Evolutionary conservation across 2,797 vertebrate species (phyloP), one percentile per base, ranked within the genome.

Genomic region (Semotilus atromaculatus): DNA sequence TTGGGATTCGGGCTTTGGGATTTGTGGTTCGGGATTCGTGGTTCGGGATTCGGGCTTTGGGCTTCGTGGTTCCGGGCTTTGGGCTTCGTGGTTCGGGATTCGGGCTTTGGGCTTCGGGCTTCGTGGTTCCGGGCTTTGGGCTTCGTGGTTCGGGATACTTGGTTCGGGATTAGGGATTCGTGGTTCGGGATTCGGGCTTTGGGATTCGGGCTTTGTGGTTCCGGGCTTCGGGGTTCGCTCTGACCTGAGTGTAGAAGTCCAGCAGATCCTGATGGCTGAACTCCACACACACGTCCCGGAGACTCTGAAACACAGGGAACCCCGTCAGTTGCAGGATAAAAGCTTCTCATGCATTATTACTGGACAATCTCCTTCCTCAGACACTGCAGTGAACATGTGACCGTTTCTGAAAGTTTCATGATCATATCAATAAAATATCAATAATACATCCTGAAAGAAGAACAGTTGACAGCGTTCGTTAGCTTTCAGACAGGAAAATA

Each of bases 181-280:
- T n/a, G n/a, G n/a, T n/a, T n/a, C n/a, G n/a, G n/a, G n/a, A 10
- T 3, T 43, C 36, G 6, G 36, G 40, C 3, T 43, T 43, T 0
- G 3, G 40, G 40, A 3, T 13, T n/a, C n/a, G n/a, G n/a, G n/a
- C n/a, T n/a, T n/a, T n/a, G n/a, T n/a, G n/a, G n/a, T n/a, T n/a
- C n/a, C n/a, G n/a, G n/a, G n/a, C n/a, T n/a, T n/a, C 3, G 5
- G 51, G 48, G 77, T 84, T 91, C 80, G 83, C 80, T 94, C 93
- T 90, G 77, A 99, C 98, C 97, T 99, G 97, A 93, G 97, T 97
- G 93, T 98, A 99, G 95, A 99, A 97, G 66, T 98, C 96, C 91
- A 98, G 96, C 79, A 99, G 95, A 92, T 99, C 96, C 93, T 96
- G 92, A 91, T 99, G 98, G 93, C 88, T 97, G 87, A 99, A 98